These are phyloP conservation scores for Chaetodon auriga DNA, from an alignment of 2,113 vertebrate species.

Conservation along the genomic window DNA sequence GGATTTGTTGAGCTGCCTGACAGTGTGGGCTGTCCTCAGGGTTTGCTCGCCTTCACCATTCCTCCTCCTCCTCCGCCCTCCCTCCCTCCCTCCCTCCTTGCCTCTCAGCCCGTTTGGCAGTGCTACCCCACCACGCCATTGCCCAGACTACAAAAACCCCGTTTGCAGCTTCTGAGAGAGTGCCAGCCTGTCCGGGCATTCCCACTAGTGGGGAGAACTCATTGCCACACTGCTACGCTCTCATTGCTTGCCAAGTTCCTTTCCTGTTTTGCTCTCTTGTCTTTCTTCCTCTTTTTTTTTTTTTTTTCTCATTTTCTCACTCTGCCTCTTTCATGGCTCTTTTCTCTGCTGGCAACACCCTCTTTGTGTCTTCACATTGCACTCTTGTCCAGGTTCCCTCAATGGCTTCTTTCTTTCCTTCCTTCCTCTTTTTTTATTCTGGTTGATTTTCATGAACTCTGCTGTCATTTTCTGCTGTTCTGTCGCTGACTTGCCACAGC, in stretches of 20 bases:
- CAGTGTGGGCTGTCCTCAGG: conserved; percentile 46
- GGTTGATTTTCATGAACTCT: conserved; percentile 60
- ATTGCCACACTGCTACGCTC: conserved; percentile 70
- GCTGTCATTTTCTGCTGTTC: conserved; percentile 40
- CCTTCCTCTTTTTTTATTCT: conserved; percentile 28
- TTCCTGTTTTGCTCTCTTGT: conserved; percentile 70
- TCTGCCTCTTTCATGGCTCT: conserved; percentile 63
- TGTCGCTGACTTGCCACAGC: conserved; percentile 29
- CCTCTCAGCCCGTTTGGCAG: conserved; percentile 66
- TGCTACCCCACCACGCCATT: conserved; percentile 59
- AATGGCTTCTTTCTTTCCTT: conserved; percentile 46
- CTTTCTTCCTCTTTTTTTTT: conserved; percentile 50
- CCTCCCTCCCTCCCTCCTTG: conserved; percentile 14
- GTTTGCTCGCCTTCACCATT: conserved; percentile 20
- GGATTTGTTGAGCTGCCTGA: conserved; percentile 58
- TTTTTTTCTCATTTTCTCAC: conserved; percentile 50
- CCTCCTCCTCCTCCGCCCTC: not conserved
- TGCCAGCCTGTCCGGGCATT: conserved; percentile 78
- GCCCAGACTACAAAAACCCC: conserved; percentile 71
- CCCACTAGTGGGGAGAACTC: conserved; percentile 74
- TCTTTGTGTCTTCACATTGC: conserved; percentile 64
- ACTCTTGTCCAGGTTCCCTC: conserved; percentile 59
- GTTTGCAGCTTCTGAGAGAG: conserved; percentile 70
- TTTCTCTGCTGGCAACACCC: conserved; percentile 66
- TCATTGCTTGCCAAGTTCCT: conserved; percentile 72